phyloP scores from a whole-genome alignment of 1,140 invertebrate species.

The Drosophila santomea region DNA sequence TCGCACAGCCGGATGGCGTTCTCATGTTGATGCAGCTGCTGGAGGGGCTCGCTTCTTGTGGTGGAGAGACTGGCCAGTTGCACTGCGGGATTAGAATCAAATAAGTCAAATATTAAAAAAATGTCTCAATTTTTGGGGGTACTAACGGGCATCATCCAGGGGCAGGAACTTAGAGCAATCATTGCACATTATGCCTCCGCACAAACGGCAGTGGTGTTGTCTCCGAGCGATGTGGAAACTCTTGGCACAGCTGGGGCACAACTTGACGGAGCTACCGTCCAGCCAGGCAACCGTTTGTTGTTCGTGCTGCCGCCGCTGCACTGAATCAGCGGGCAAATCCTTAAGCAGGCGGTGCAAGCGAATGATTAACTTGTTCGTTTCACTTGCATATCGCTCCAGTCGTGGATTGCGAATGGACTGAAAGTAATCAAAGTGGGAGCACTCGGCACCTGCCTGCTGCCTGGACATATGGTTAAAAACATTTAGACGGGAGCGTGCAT shows the following conservation, averaged over 20 bases:
- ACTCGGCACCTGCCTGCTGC: slow-evolving; percentile 88
- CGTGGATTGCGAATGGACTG: slow-evolving; percentile 89
- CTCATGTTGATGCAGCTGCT: slow-evolving; percentile 65
- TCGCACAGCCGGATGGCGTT: slow-evolving; percentile 91
- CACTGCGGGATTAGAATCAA: slow-evolving; percentile 30
- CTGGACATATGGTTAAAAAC: slow-evolving; percentile 87
- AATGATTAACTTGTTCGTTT: slow-evolving; percentile 98
- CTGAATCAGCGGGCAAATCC: slow-evolving; percentile 92
- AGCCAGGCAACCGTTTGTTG: slow-evolving; percentile 95
- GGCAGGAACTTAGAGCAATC: slow-evolving; percentile 96
- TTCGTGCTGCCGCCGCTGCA: slow-evolving; percentile 93
- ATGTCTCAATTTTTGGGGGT: no score
- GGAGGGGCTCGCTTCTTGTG: slow-evolving; percentile 56
- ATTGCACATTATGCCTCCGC: slow-evolving; percentile 97
- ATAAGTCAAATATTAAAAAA: background rate
- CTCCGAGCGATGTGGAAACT: slow-evolving; percentile 94
- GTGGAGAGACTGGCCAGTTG: slow-evolving; percentile 74
- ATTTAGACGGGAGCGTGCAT: slow-evolving; percentile 62
- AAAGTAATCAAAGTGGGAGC: slow-evolving; percentile 91
- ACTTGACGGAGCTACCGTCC: slow-evolving; percentile 94
- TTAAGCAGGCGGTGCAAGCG: slow-evolving; percentile 95
- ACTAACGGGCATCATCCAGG: slow-evolving; percentile 92
- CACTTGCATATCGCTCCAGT: slow-evolving; percentile 94
- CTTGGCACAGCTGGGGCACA: slow-evolving; percentile 96
- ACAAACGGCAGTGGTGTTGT: slow-evolving; percentile 98